Percentiles rank a stretch among this genome's conserved stretches.
Conservation (phyloP, 2,797 vertebrate genomes). For the Lophius americanus region DNA sequence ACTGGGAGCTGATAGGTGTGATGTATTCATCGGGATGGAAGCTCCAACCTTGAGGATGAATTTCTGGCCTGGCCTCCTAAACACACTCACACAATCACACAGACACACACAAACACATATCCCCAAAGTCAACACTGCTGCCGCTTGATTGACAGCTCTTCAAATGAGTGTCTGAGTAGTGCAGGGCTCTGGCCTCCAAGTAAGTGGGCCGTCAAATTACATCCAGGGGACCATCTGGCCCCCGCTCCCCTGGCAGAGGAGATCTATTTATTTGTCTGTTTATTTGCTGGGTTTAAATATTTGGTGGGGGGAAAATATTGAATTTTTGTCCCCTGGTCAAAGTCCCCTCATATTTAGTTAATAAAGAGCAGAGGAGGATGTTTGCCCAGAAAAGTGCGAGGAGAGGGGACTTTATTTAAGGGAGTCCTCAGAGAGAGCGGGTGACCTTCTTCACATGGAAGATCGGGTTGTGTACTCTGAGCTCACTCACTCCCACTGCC, state of each 20-base stretch:
- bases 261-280: conserved; percentile 90
- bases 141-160: conserved; percentile 91
- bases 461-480: conserved; percentile 70
- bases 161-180: conserved; percentile 92
- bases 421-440: conserved; percentile 79
- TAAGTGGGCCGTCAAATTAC: conserved; percentile 97
- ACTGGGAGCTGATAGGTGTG: conserved; percentile 60
- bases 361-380: conserved; percentile 90
- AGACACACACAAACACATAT: conserved; percentile 54
- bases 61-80: conserved; percentile 47
- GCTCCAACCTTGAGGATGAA: conserved; percentile 81
- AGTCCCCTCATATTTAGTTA: conserved; percentile 90
- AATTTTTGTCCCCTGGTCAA: conserved; percentile 90
- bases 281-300: conserved; percentile 95
- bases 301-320: conserved; percentile 90
- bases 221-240: conserved; percentile 86
- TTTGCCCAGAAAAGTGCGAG: conserved; percentile 86
- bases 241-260: conserved; percentile 83
- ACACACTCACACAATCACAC: conserved; percentile 55
- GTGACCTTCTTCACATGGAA: conserved; percentile 81
- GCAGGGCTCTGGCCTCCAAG: conserved; percentile 88
- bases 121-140: conserved; percentile 50
- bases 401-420: conserved; percentile 84
- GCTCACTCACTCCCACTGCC: conserved; percentile 60
- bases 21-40: conserved; percentile 77